These are phyloP conservation scores for Slavum lentiscoides DNA, from an alignment of 2,888 invertebrate genomes.

Conservation along the genomic window DNA sequence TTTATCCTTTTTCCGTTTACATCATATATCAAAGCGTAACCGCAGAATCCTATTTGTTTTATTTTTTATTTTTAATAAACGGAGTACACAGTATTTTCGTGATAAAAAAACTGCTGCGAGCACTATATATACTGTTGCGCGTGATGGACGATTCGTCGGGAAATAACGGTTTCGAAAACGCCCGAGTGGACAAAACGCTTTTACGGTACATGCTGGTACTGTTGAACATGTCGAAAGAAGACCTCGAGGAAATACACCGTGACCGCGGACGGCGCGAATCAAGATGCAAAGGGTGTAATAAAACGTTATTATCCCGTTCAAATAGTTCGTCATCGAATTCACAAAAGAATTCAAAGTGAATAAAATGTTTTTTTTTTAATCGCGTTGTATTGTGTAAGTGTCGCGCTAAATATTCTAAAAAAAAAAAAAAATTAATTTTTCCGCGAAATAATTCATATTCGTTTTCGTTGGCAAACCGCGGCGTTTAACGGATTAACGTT, in stretches of 20 bases:
- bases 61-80: too few relatives aligned
- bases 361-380: neutral
- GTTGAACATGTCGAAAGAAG: neutral
- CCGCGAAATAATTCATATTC: too few relatives aligned
- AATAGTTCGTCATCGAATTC: neutral
- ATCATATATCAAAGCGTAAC: too few relatives aligned
- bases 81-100: too few relatives aligned
- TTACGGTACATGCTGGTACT: conserved; percentile 24
- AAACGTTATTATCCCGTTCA: neutral
- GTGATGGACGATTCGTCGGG: neutral
- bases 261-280: neutral
- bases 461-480: too few relatives aligned
- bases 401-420: too few relatives aligned
- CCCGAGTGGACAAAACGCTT: neutral
- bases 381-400: neutral
- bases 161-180: neutral
- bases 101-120: too few relatives aligned
- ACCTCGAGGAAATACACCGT: neutral
- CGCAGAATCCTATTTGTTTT: too few relatives aligned
- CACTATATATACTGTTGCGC: neutral
- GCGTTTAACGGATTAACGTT: too few relatives aligned
- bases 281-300: neutral
- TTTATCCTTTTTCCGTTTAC: too few relatives aligned
- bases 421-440: too few relatives aligned
- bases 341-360: conserved; percentile 1